Evolutionary conservation across 1,140 invertebrate genomes (phyloP), one percentile per base, ranked within the genome.

Genomic region (Sycophila sp.): DNA sequence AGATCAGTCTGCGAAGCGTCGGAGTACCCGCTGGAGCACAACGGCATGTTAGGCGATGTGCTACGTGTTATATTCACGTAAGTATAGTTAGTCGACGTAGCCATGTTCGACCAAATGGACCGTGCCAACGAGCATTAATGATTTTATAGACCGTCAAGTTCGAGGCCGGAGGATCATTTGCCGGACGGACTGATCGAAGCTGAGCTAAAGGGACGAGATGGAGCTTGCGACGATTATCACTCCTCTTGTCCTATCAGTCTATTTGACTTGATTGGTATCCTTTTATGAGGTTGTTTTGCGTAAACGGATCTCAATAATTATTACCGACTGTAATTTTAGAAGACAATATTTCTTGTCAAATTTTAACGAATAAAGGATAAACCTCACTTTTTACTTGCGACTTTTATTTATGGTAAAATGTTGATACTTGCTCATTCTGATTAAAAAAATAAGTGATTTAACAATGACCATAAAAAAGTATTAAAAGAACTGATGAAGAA

Each of bases 1-100:
- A 75, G 80, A 76, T 77, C 78, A 40, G 83, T 82, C 73, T 85
- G 83, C 66, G 81, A 83, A 58, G 80, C 79, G 8, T 65, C 76
- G 15, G 69, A 71, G 26, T 42, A 73, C 32, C 71, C 77, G 24
- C 72, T 78, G 56, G 53, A 71, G 51, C 76, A 79, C 72, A 83
- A 82, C 74, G 83, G 83, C 22, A 73, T 83, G 0, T 63, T 82
- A 17, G 83, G 80, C 22, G 80, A 81, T 73, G 45, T 83, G 36
- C 63, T 81, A 56, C 76, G 71, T 60, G 81, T 85, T 62, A 40
- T 83, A 28, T 80, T 85, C 70, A 79, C 75, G 79, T 83, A 74
- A 83, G 65, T 68, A 13, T 19, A 53, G 13, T 17, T 45, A 24
- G 42, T 58, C 34, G 36, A 51, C 15, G 49, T 4, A 19, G 1